Percentiles rank a stretch among this genome's conserved stretches.
Evolutionary conservation across 2,888 invertebrate species (phyloP).

Genomic region (Pammene fasciana): DNA sequence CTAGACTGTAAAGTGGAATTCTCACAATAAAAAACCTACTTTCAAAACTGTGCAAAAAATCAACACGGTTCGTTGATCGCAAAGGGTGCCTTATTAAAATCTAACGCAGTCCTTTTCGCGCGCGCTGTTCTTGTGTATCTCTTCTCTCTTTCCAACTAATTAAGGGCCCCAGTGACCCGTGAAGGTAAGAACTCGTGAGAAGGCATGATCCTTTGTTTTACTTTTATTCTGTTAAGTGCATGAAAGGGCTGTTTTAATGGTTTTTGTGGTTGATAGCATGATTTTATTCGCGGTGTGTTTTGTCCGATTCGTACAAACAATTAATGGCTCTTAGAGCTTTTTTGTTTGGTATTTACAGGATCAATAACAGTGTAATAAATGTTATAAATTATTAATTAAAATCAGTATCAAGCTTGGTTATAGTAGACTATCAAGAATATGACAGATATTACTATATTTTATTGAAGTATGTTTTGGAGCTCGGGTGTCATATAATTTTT

Average conservation of each 20-base stretch:
- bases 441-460: too few relatives aligned
- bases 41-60: constrained; percentile 70
- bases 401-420: neutral
- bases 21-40: constrained; percentile 61
- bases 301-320: constrained; percentile 43
- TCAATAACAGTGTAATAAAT: constrained; percentile 16
- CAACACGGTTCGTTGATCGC: constrained; percentile 66
- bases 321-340: constrained; percentile 8
- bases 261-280: constrained; percentile 56
- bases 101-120: constrained; percentile 58
- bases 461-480: too few relatives aligned
- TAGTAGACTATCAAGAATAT: neutral
- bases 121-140: constrained; percentile 43
- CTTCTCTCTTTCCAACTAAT: constrained; percentile 65
- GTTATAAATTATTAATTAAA: neutral
- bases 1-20: constrained; percentile 70
- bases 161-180: constrained; percentile 76
- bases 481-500: too few relatives aligned
- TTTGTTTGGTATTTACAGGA: constrained; percentile 14
- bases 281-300: constrained; percentile 50
- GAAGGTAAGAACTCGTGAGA: constrained; percentile 69
- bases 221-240: constrained; percentile 61
- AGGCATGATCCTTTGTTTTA: constrained; percentile 78
- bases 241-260: constrained; percentile 57
- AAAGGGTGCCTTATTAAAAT: constrained; percentile 73